Evolutionary conservation across 2,113 vertebrate species (phyloP).

Genomic region (Cricetomys ansorgei): DNA sequence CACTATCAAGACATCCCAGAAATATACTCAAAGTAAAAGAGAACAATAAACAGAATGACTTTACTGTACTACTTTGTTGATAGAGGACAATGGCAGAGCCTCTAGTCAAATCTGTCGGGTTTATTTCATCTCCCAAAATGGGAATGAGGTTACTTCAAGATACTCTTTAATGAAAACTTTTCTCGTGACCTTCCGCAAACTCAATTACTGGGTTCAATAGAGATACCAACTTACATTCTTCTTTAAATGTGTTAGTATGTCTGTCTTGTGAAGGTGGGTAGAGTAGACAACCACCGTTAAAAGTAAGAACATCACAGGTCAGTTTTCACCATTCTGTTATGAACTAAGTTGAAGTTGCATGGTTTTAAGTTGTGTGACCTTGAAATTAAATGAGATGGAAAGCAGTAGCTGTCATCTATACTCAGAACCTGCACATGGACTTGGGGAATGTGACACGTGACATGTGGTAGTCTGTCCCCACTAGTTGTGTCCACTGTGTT

Average conservation of each 20-base stretch:
- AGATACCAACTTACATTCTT: background rate
- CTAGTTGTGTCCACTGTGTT: rapidly evolving
- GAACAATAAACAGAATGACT: background rate
- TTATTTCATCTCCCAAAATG: background rate
- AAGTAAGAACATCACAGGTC: background rate
- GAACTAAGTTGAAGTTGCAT: background rate
- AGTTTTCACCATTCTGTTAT: background rate
- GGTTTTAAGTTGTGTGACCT: background rate
- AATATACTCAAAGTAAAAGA: background rate
- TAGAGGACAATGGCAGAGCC: background rate
- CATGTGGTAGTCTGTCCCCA: rapidly evolving
- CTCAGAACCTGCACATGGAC: background rate
- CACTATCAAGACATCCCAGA: background rate
- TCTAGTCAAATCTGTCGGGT: background rate
- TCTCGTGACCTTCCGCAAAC: background rate
- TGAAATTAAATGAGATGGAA: background rate
- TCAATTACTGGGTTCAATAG: background rate
- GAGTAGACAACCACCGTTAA: background rate
- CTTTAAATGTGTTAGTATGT: background rate
- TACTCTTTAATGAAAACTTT: background rate
- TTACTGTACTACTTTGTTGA: background rate
- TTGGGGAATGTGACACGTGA: background rate
- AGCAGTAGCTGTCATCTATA: background rate
- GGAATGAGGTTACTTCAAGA: no score
- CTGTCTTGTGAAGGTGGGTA: background rate